Percentiles rank a stretch among this genome's conserved stretches.
Conservation (phyloP, 2,113 vertebrate species). For the Triplophysa siluroides region DNA sequence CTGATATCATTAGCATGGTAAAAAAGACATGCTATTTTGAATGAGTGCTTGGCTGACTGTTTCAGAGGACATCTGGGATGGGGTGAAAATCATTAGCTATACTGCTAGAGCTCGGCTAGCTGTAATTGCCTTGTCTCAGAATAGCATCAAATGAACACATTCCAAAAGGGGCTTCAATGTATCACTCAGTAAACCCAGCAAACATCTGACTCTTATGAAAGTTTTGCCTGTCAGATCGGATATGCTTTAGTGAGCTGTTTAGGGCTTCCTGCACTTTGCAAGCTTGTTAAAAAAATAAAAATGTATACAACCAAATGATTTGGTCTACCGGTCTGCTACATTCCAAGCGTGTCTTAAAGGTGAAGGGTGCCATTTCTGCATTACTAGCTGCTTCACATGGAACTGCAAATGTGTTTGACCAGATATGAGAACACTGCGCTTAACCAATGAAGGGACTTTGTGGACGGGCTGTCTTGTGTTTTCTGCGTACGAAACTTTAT, state of each 20-base stretch:
- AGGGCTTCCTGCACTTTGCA: constrained; percentile 42
- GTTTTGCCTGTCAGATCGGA: constrained; percentile 51
- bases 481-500: too few species aligned
- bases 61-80: constrained; percentile 30
- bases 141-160: constrained; percentile 46
- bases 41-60: constrained; percentile 33
- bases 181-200: constrained; percentile 33
- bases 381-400: too few species aligned
- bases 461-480: not conserved
- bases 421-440: too few species aligned
- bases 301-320: constrained; percentile 34
- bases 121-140: constrained; percentile 34
- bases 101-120: constrained; percentile 21
- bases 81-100: constrained; percentile 44
- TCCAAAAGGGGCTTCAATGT: constrained; percentile 44
- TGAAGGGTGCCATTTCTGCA: not conserved
- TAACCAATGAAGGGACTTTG: too few species aligned
- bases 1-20: constrained; percentile 20
- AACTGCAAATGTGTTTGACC: too few species aligned
- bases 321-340: constrained; percentile 25
- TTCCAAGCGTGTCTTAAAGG: constrained; percentile 35
- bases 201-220: constrained; percentile 56
- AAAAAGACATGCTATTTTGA: constrained; percentile 14
- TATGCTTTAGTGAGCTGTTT: constrained; percentile 60
- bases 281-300: constrained; percentile 57